Evolutionary conservation across 2,888 invertebrate species (phyloP), one percentile per base, ranked within the genome.

Genomic region (Pyrrhosoma nymphula): DNA sequence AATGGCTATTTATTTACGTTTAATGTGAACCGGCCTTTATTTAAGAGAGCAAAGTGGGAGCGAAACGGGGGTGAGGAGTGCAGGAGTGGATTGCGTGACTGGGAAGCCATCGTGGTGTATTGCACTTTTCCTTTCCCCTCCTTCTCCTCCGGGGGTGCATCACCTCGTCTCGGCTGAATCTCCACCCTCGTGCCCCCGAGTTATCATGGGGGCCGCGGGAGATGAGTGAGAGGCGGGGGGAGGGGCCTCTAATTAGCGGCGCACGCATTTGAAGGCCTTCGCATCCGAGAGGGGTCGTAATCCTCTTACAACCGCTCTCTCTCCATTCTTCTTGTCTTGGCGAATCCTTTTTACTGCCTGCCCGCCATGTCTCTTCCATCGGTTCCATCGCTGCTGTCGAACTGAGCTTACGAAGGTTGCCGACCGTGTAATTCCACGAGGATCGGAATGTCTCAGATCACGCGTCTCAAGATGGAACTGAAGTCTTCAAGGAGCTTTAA

Each of bases 191-290:
- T 26, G 69, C 18, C 26, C 26, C 23, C 63, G 16, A 63, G 16
- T 63, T 23, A 63, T 23, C 23, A 20, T 6, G 63, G 4, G 63
- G 20, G 63, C 23, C 63, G 20, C 56, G 10, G 63, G 23, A 23
- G 63, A 23, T 63, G 63, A 3, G 63, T 23, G 63, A 63, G 63
- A n/a, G n/a, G 47, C 2, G 47, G 47, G n/a, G 35, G 82, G 35
- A 16, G 82, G 82, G 82, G 30, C 8, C 47, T 47, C 47, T 82
- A 82, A 82, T 82, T 82, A 82, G 82, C 35, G 35, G 16, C 16
- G 30, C 82, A 35, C 30, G 82, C 82, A 82, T 82, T 82, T 82
- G 82, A 82, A 16, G 82, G 82, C 82, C 82, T 82, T 82, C 82
- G 82, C 82, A 14, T 35, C 16, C 30, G 69, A 26, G 26, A 10